phyloP scores from a whole-genome alignment of 2,797 vertebrate species.

The Sebastiscus tertius region DNA sequence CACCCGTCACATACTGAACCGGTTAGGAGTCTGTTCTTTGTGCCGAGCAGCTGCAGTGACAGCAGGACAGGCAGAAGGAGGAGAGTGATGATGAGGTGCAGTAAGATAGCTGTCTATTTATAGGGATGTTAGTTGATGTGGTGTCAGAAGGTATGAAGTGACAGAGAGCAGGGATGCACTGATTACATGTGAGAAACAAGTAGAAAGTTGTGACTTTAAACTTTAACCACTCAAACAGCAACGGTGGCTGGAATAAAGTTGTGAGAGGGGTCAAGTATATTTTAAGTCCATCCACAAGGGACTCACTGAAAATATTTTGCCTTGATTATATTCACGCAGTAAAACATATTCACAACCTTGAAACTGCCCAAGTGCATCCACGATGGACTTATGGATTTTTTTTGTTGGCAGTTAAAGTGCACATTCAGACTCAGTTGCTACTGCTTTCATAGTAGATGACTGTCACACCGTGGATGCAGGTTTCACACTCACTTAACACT shows the following conservation, averaged over 20 bases:
- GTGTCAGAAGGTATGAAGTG: not conserved
- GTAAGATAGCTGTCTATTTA: conserved; percentile 36
- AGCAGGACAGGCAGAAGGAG: not conserved
- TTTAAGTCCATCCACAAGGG: not conserved
- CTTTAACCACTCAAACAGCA: not conserved
- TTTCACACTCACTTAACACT: not conserved
- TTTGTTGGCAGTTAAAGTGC: not conserved
- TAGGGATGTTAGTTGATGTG: conserved; percentile 11
- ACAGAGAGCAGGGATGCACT: not conserved
- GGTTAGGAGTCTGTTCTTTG: not conserved
- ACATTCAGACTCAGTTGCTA: not conserved
- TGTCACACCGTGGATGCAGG: not conserved
- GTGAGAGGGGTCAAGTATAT: not conserved
- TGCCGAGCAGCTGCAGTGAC: not conserved
- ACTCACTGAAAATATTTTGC: not conserved
- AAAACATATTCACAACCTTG: not conserved
- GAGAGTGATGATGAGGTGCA: conserved; percentile 5
- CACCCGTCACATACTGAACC: not conserved
- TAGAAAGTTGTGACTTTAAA: not conserved
- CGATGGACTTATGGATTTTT: not conserved
- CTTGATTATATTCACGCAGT: not conserved
- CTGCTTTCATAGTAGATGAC: not conserved
- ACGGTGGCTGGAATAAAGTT: not conserved
- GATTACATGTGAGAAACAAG: not conserved
- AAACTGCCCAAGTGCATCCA: not conserved